Evolutionary conservation across 2,113 vertebrate genomes (phyloP).

Genomic region (Psammodynastes pulverulentus): DNA sequence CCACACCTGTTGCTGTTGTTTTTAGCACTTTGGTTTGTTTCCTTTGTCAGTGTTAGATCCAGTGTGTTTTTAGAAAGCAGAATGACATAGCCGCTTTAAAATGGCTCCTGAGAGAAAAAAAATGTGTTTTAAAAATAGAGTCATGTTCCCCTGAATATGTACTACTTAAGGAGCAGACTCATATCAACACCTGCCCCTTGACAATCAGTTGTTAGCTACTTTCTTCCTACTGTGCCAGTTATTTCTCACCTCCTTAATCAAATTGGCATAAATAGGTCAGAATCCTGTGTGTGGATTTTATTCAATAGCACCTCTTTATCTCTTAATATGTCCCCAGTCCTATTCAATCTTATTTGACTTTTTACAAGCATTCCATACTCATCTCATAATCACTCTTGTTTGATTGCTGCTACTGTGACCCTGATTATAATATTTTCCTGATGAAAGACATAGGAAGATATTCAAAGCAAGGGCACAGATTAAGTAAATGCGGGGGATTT

Average conservation of each 20-base stretch:
- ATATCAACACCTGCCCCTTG: conserved; percentile 6
- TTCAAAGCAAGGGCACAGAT: conserved; percentile 33
- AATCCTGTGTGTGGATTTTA: conserved; percentile 31
- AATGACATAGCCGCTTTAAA: conserved; percentile 19
- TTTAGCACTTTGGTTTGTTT: conserved; percentile 7
- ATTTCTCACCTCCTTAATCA: conserved; percentile 58
- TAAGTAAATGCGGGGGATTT: conserved; percentile 7
- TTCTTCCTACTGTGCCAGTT: conserved; percentile 22
- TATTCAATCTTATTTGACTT: conserved; percentile 47
- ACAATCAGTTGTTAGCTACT: conserved; percentile 46
- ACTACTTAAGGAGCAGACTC: background rate
- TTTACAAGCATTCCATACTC: conserved; percentile 35
- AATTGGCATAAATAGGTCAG: conserved; percentile 51
- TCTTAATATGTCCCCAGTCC: conserved; percentile 45
- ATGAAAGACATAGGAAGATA: conserved; percentile 31
- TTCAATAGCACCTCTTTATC: conserved; percentile 58
- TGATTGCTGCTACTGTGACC: conserved; percentile 54
- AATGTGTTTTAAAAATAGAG: conserved; percentile 30
- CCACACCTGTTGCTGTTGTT: background rate
- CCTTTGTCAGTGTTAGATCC: conserved; percentile 10
- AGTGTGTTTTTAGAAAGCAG: conserved; percentile 24
- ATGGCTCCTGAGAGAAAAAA: background rate
- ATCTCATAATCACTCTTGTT: conserved; percentile 52
- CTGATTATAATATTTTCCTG: conserved; percentile 56
- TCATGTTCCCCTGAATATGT: background rate